Base-by-base conservation (phyloP, 2,797 vertebrate species). In the Hemitrygon akajei region DNA sequence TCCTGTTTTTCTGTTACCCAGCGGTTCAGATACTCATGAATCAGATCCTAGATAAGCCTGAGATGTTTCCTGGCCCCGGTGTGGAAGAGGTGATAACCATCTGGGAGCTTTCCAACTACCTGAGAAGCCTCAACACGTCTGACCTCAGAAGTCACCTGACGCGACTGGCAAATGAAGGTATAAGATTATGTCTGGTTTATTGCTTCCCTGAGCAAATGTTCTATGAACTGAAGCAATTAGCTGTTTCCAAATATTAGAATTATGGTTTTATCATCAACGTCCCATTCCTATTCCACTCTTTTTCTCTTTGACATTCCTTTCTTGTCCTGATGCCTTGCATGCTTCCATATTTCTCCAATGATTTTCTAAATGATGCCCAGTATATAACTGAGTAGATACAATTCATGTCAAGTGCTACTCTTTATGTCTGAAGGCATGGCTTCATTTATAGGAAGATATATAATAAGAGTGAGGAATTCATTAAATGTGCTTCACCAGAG, bases 91-190 rank as follows among this genome's bases (percentile, higher is more conserved):
- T 98, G 94, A 96, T 99, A 86, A 99, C 98, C 0, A 97, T 99
- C 94, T 99, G 99, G 95, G 98, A 99, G 96, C 99, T 98, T 94
- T 97, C 98, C 95, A 95, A 95, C 94, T 99, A 99, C 94, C 97
- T 98, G 94, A 94, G 97, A 2, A 97, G 97, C 94, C 98, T 97
- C 25, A 96, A 96, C 0, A 96, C 99, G 22, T 96, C 94, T 27
- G 97, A 99, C 96, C 98, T 99, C 94, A 97, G 97, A 95, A 97
- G 96, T 58, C 97, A 99, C 95, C 96, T 99, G 95, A 96, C 97
- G 94, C 97, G 98, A 93, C 96, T 99, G 2, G 97, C 98, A 94
- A 97, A 97, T 96, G 98, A 99, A 96, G 98, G 99, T 99, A 96
- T 93, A 95, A 2, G 20, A 47, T 69, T 18, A 95, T 82, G 75